Base-by-base conservation (phyloP, 2,113 vertebrate species). In the Actenoides hombroni region DNA sequence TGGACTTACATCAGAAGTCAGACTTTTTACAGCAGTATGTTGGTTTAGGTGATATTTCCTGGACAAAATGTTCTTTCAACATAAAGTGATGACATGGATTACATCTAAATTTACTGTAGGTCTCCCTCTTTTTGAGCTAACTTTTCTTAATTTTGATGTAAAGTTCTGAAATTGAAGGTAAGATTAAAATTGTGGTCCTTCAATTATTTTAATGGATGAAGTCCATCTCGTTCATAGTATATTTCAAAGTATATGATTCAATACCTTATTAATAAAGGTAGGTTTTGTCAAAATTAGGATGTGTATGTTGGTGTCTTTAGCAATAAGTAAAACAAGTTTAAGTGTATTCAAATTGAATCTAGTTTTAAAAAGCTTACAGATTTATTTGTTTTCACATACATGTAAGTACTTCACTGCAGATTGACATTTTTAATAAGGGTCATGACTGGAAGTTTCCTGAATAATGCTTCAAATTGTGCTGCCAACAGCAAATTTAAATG, bases 401-500 rank as follows among this genome's bases (percentile, higher is more conserved):
- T 82, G 31, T 24, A 88, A 75, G 25, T 53, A 74, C 7, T 83
- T 86, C 37, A 51, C 16, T 84, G 26, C 56, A 86, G 44, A 53
- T 28, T 88, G 75, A 46, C 14, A 71, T 94, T 94, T 91, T 93
- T 94, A 44, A 64, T 67, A 37, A 73, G 61, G 74, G 40, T 61
- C 60, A 40, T 61, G 75, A 37, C 37, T 57, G 79, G n/a, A 89
- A 71, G 6, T 74, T 75, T 93, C 61, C 53, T 83, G 75, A 91
- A 63, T 69, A 80, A 75, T n/a, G 15, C 40, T 96, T 68, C 1
- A 4, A 92, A 95, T 92, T 89, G 42, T 59, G 65, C 77, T 89
- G 67, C 96, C 59, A 85, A 86, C 21, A 81, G 70, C 73, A 92
- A 60, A 94, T 91, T 53, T 74, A 93, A 92, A 91, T 89, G 54